phyloP scores from a whole-genome alignment of 2,888 invertebrate genomes.

The Orthonevra nobilis region DNA sequence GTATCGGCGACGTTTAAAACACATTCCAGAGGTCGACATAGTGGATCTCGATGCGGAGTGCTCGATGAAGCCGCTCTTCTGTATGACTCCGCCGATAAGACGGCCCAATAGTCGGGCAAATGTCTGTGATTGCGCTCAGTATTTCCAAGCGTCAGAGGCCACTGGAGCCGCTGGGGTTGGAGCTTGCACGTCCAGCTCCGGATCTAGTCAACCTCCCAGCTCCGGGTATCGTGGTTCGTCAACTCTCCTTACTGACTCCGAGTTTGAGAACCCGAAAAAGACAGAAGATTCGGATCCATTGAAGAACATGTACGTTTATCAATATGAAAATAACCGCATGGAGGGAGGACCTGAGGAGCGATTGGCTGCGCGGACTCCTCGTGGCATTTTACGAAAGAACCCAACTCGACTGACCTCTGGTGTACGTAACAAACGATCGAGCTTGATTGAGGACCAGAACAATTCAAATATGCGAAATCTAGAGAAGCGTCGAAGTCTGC shows the following conservation, averaged over 20 bases:
- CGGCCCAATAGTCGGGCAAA: slow-evolving; percentile 82
- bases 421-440: slow-evolving; percentile 85
- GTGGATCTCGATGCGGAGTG: slow-evolving; percentile 80
- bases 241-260: slow-evolving; percentile 88
- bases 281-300: slow-evolving; percentile 76
- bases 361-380: slow-evolving; percentile 82
- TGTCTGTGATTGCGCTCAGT: slow-evolving; percentile 79
- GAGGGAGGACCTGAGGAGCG: slow-evolving; percentile 81
- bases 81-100: slow-evolving; percentile 82
- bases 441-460: slow-evolving; percentile 87
- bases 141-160: slow-evolving; percentile 74
- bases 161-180: slow-evolving; percentile 50
- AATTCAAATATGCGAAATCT: slow-evolving; percentile 80
- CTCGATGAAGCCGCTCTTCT: slow-evolving; percentile 82
- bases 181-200: slow-evolving; percentile 75
- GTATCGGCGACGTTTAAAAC: slow-evolving; percentile 88
- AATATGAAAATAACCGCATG: slow-evolving; percentile 87
- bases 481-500: slow-evolving; percentile 87
- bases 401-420: slow-evolving; percentile 75
- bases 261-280: slow-evolving; percentile 74
- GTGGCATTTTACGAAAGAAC: slow-evolving; percentile 77
- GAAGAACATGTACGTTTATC: slow-evolving; percentile 88
- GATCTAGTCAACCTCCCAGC: slow-evolving; percentile 88
- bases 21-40: slow-evolving; percentile 86
- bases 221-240: slow-evolving; percentile 93